Percentiles rank a stretch among this genome's conserved stretches.
Conservation (phyloP, 2,888 invertebrate species). For the Pachydiplax longipennis region DNA sequence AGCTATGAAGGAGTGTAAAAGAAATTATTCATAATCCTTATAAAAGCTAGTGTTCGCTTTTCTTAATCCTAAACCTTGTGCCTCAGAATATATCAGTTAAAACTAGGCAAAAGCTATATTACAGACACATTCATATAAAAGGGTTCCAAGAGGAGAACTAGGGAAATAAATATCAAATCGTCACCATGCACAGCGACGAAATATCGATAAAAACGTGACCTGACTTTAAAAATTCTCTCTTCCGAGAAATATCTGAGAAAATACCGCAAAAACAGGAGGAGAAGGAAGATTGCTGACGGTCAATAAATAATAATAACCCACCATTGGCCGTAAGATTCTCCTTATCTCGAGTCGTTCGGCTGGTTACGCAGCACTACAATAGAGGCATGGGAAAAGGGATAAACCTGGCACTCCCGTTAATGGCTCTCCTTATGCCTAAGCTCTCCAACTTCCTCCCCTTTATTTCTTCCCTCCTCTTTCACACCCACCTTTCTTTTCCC, state of each 20-base stretch:
- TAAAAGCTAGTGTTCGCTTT: no score
- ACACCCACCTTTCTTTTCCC: not conserved
- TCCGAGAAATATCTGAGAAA: not conserved
- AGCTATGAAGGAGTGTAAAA: no score
- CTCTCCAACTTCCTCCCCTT: not conserved
- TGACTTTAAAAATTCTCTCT: not conserved
- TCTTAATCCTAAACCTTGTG: no score
- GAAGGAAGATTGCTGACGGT: not conserved
- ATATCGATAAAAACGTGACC: not conserved
- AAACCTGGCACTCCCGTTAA: slow-evolving; percentile 9
- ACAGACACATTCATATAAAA: no score
- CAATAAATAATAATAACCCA: not conserved
- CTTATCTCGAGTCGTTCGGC: not conserved
- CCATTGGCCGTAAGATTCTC: not conserved
- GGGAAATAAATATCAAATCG: no score
- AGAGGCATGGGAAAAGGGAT: not conserved
- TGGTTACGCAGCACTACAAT: not conserved
- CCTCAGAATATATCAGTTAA: no score
- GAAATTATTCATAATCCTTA: no score
- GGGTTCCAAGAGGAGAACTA: no score
- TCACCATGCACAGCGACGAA: not conserved
- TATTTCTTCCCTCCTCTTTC: not conserved
- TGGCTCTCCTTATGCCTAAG: not conserved
- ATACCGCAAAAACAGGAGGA: not conserved
- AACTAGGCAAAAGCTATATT: no score